Evolutionary conservation across 2,888 invertebrate species (phyloP).

Genomic region (Blastobasis lacticolella): DNA sequence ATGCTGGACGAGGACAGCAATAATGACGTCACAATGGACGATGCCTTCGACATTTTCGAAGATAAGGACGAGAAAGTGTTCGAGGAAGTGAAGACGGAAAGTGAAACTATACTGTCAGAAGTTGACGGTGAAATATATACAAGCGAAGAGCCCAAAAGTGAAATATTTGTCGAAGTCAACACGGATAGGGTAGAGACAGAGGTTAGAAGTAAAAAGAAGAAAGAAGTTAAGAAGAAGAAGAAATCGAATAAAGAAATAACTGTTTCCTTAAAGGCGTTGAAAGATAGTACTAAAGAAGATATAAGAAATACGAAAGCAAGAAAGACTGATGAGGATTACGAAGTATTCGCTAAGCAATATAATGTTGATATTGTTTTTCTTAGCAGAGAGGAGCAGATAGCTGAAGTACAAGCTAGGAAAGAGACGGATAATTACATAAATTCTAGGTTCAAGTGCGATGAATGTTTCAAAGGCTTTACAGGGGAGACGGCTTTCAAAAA

Average conservation of each 20-base stretch:
- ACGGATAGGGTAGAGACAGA: conserved; percentile 6
- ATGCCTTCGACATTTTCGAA: conserved; percentile 5
- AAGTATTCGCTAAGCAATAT: conserved; percentile 9
- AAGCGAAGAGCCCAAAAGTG: conserved; percentile 4
- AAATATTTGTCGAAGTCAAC: conserved; percentile 8
- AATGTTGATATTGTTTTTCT: conserved; percentile 12
- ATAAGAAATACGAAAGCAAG: conserved; percentile 9
- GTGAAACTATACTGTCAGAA: conserved; percentile 1
- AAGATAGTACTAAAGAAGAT: conserved; percentile 7
- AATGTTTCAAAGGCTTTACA: conserved; percentile 14
- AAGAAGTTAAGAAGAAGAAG: conserved; percentile 2
- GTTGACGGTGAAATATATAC: conserved; percentile 10
- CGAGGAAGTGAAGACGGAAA: conserved; percentile 8
- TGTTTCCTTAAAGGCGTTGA: conserved; percentile 1
- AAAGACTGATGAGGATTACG: conserved; percentile 15
- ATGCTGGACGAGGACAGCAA: conserved; percentile 3
- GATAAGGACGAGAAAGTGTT: neutral
- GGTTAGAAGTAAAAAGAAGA: conserved; percentile 6
- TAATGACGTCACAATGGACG: conserved; percentile 1
- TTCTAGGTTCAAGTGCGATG: conserved; percentile 13
- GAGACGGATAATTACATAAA: conserved; percentile 14
- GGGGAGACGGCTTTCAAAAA: conserved; percentile 11
- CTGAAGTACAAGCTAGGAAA: conserved; percentile 11
- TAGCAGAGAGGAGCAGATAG: conserved; percentile 12
- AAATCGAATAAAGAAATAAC: conserved; percentile 8